Evolutionary conservation across 2,888 invertebrate species (phyloP).

Genomic region (Zeuzera pyrina): DNA sequence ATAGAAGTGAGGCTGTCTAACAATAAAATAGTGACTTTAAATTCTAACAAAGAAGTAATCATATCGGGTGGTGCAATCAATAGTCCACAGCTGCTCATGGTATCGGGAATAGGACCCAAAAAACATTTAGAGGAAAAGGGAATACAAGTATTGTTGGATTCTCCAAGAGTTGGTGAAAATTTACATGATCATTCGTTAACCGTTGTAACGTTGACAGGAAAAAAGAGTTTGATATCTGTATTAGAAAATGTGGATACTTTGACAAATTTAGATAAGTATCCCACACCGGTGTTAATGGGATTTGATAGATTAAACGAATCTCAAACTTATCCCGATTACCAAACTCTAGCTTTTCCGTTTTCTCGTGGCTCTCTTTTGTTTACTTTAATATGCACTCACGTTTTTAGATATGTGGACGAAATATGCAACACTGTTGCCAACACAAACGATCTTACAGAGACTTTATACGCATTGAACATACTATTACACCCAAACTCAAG

Average conservation of each 20-base stretch:
- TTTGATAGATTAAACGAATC: conserved; percentile 29
- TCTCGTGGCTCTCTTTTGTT: conserved; percentile 22
- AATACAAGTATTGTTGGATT: conserved; percentile 26
- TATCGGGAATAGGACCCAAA: conserved; percentile 42
- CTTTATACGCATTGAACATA: conserved; percentile 20
- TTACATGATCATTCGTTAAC: conserved; percentile 38
- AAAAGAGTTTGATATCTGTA: conserved; percentile 15
- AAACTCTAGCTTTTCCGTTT: conserved; percentile 23
- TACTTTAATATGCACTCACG: conserved; percentile 22
- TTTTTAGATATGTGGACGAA: conserved; percentile 24
- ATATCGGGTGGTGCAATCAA: conserved; percentile 40
- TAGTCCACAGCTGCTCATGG: conserved; percentile 40
- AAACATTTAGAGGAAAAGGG: conserved; percentile 28
- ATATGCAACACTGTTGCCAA: conserved; percentile 23
- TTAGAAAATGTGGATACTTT: conserved; percentile 23
- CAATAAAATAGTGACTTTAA: conserved; percentile 17
- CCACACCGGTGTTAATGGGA: conserved; percentile 29
- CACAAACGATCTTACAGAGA: conserved; percentile 16
- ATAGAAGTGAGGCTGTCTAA: conserved; percentile 26
- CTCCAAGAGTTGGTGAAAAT: conserved; percentile 35
- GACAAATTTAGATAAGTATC: conserved; percentile 24
- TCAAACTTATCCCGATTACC: conserved; percentile 38
- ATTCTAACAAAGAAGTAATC: conserved; percentile 32
- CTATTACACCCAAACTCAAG: conserved; percentile 32
- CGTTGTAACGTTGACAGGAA: conserved; percentile 24